Base-by-base conservation (phyloP, 2,797 vertebrate species). In the Gallinago stenura region DNA sequence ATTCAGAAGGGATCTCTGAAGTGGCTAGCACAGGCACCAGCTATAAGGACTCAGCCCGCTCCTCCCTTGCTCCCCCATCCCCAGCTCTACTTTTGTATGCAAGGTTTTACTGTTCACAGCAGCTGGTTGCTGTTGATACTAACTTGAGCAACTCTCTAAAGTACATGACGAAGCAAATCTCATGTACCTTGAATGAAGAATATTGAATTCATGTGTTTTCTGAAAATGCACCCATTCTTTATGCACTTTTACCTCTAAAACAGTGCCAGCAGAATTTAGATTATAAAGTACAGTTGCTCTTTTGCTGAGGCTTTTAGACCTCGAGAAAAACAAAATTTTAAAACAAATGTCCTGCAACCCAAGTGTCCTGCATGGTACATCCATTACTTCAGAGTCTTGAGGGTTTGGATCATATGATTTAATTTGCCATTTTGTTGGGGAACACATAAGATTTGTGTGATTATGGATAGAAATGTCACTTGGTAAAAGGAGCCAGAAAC, bases 61-160 rank as follows among this genome's bases (percentile, higher is more conserved):
- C 28, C 28, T 81, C 35, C 41, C 37, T 65, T 69, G 10, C 15
- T 90, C 43, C 66, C 61, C 31, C 80, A 69, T 51, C 30, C 75
- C 69, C 85, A 93, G 41, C 9, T 89, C 79, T 87, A 24, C 64
- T 91, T 95, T n/a, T 51, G 48, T 77, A 82, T 84, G 70, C 70
- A 89, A 54, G 22, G 17, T 89, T 93, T 87, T 62, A 50, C 90
- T 64, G 41, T 24, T 91, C 60, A 68, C 61, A 93, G 81, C 81
- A 95, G 73, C 64, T 90, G 56, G 28, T 50, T 86, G 35, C 45
- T 87, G 72, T 61, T 89, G 82, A 83, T 81, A 68, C 39, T 81
- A 90, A 75, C 87, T 57, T 77, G 33, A 90, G 33, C 45, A 91
- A 64, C 46, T 83, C 84, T 86, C 73, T 69, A 18, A 86, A 81